Evolutionary conservation across 2,113 vertebrate species (phyloP).

Genomic region (Apteryx mantelli): DNA sequence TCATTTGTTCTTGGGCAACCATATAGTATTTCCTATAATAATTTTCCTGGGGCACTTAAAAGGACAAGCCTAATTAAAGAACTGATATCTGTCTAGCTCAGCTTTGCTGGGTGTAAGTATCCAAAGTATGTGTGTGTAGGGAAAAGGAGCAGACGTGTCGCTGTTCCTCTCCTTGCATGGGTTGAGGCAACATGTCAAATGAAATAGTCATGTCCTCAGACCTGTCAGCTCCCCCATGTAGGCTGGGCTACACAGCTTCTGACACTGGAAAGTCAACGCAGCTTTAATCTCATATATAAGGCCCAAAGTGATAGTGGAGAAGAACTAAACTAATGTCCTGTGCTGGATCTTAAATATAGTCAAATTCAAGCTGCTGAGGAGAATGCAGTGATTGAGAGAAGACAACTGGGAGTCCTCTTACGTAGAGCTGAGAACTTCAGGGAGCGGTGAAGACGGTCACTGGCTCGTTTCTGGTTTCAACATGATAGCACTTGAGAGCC

Average conservation of each 20-base stretch:
- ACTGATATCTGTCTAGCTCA: conserved; percentile 43
- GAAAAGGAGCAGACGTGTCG: not conserved
- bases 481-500: not conserved
- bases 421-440: not conserved
- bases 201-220: not conserved
- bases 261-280: not conserved
- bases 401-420: not conserved
- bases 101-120: conserved; percentile 3
- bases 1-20: conserved; percentile 60
- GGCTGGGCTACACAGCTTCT: not conserved
- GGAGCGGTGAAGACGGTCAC: not conserved
- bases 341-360: not conserved
- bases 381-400: not conserved
- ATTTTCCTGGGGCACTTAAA: conserved; percentile 55
- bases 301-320: not conserved
- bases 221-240: not conserved
- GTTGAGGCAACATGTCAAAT: not conserved
- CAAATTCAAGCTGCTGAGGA: not conserved
- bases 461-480: not conserved
- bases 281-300: not conserved
- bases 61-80: conserved; percentile 54
- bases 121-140: not conserved
- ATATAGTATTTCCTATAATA: conserved; percentile 16
- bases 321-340: not conserved
- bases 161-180: not conserved